A percentile compares a stretch with the other conserved stretches of the same genome.
phyloP scores from a whole-genome alignment of 2,888 invertebrate genomes.

The Temnothorax ravouxi region DNA sequence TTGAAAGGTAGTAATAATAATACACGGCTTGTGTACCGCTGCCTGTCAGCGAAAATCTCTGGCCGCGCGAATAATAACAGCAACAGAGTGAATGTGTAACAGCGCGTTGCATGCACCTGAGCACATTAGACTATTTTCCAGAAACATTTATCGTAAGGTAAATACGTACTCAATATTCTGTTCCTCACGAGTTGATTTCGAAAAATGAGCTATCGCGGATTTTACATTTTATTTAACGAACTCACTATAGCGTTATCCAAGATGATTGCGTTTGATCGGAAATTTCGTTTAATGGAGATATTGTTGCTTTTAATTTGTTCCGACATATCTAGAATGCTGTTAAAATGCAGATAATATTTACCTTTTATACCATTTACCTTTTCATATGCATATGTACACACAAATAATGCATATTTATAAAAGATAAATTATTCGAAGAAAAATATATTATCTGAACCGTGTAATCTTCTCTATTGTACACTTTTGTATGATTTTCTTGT shows the following conservation, averaged over 20 bases:
- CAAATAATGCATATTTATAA: not conserved
- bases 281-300: not conserved
- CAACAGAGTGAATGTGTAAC: not conserved
- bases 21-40: not conserved
- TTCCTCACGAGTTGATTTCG: not conserved
- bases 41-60: not conserved
- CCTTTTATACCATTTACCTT: not conserved
- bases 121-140: not conserved
- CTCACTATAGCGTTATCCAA: not conserved
- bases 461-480: not conserved
- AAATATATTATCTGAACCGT: not conserved
- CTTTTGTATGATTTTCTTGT: not conserved
- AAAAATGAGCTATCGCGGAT: not conserved
- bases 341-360: not conserved
- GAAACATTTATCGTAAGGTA: not conserved
- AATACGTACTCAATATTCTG: not conserved
- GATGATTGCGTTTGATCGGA: not conserved
- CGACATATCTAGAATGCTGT: not conserved
- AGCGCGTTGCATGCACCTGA: not conserved
- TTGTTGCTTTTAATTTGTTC: not conserved
- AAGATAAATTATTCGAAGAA: not conserved
- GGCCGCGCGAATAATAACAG: not conserved
- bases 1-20: slow-evolving; percentile 2
- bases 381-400: not conserved
- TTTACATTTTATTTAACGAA: not conserved